Evolutionary conservation across 2,888 invertebrate species (phyloP).

Genomic region (Sphaeridia pumilis): DNA sequence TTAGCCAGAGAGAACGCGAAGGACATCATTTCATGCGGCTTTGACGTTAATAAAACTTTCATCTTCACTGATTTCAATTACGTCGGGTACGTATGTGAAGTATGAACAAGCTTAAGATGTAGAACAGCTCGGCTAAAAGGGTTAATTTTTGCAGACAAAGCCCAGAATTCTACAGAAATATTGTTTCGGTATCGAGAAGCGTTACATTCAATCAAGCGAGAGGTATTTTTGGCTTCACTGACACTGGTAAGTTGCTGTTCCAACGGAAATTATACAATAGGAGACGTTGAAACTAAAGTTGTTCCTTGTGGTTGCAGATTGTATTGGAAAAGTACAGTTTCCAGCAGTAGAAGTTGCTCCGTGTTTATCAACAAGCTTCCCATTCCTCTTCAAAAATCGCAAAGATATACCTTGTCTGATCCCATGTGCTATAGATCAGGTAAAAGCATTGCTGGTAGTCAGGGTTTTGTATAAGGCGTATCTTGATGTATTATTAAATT

Average conservation of each 20-base stretch:
- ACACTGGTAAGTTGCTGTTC: slow-evolving; percentile 49
- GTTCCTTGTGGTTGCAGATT: slow-evolving; percentile 42
- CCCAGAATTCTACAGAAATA: slow-evolving; percentile 84
- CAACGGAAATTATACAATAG: neutral
- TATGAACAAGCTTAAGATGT: neutral
- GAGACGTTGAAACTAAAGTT: neutral
- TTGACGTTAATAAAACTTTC: slow-evolving; percentile 86
- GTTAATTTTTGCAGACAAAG: slow-evolving; percentile 54
- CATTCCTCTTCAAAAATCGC: slow-evolving; percentile 71
- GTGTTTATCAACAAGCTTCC: slow-evolving; percentile 77
- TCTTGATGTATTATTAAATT: slow-evolving; percentile 6
- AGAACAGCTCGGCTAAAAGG: neutral
- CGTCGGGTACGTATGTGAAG: slow-evolving; percentile 69
- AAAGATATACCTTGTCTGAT: slow-evolving; percentile 71
- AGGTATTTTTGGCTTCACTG: slow-evolving; percentile 95
- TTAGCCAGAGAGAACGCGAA: slow-evolving; percentile 86
- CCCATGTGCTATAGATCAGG: slow-evolving; percentile 97
- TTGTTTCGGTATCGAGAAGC: slow-evolving; percentile 80
- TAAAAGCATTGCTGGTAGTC: slow-evolving; percentile 29
- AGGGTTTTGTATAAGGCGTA: neutral
- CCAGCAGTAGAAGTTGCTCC: slow-evolving; percentile 96
- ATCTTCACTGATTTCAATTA: slow-evolving; percentile 91
- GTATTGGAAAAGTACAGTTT: slow-evolving; percentile 93
- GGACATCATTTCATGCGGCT: slow-evolving; percentile 96
- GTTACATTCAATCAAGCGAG: slow-evolving; percentile 97